phyloP scores from a whole-genome alignment of 2,797 vertebrate species.

The Myoxocephalus aenaeus region DNA sequence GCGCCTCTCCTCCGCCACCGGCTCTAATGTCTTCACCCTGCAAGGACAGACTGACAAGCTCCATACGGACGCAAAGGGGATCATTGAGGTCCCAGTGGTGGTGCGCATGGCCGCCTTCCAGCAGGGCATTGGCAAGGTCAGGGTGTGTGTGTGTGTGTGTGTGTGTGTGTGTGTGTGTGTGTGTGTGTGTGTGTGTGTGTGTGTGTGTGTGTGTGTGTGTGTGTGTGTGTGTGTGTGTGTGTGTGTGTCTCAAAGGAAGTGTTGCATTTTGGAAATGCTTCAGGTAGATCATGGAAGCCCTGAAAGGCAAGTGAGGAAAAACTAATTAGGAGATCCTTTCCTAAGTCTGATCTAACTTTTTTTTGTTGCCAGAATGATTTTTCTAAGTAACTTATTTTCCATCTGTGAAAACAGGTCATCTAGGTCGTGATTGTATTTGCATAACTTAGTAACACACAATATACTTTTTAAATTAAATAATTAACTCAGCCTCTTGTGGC shows the following conservation, averaged over 20 bases:
- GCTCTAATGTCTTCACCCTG: constrained; percentile 89
- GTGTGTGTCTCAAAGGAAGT: background rate
- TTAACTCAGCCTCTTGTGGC: background rate
- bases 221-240: constrained; percentile 10
- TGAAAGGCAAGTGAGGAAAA: background rate
- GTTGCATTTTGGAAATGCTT: background rate
- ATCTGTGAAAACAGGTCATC: background rate
- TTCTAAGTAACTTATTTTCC: background rate
- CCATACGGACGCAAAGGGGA: constrained; percentile 59
- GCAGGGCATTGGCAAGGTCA: constrained; percentile 88
- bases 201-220: constrained; percentile 1
- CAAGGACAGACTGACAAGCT: constrained; percentile 83
- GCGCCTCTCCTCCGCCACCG: constrained; percentile 83
- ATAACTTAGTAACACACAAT: background rate
- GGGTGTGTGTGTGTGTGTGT: constrained; percentile 37
- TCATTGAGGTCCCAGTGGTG: constrained; percentile 78
- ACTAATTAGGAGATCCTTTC: background rate
- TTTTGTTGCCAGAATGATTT: too few species aligned
- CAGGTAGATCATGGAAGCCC: background rate
- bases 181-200: background rate
- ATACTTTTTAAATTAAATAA: background rate
- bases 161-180: constrained; percentile 23
- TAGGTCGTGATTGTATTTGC: background rate
- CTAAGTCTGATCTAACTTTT: background rate
- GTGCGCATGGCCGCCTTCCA: constrained; percentile 86